A percentile compares a stretch with the other conserved stretches of the same genome.
phyloP scores from a whole-genome alignment of 2,797 vertebrate species.

The Aulostomus chinensis region DNA sequence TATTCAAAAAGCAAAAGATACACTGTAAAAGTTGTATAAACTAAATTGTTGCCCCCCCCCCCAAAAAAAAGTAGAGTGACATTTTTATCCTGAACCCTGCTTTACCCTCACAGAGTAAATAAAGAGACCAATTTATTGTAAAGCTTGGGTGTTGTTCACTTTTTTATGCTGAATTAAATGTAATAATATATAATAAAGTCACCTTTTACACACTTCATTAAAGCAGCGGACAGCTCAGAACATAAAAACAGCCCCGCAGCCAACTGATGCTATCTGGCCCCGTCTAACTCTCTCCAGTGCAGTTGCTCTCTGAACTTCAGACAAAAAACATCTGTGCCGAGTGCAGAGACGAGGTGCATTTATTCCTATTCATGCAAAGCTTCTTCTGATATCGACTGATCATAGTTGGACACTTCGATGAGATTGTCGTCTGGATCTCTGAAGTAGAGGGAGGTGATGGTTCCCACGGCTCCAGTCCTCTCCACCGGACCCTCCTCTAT shows the following conservation, averaged over 20 bases:
- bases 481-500: slow-evolving; percentile 88
- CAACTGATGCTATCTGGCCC: too few species aligned
- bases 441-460: slow-evolving; percentile 89
- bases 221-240: too few species aligned
- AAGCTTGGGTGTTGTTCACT: neutral
- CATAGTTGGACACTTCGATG: slow-evolving; percentile 89
- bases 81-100: too few species aligned
- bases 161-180: neutral
- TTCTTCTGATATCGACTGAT: slow-evolving; percentile 11
- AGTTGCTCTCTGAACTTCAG: too few species aligned
- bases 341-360: neutral
- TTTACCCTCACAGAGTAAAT: too few species aligned
- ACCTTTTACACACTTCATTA: neutral
- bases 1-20: too few species aligned
- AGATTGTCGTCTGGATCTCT: slow-evolving; percentile 90
- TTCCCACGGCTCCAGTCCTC: slow-evolving; percentile 86
- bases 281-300: too few species aligned
- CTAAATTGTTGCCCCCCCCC: too few species aligned
- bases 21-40: too few species aligned
- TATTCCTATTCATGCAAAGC: slow-evolving; percentile 17
- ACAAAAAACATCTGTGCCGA: neutral
- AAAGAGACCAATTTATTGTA: too few species aligned
- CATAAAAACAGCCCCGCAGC: too few species aligned
- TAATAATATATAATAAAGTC: neutral
- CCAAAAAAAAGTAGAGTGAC: too few species aligned